Base-by-base conservation (phyloP, 1,140 invertebrate genomes). In the Branchinecta lynchi region DNA sequence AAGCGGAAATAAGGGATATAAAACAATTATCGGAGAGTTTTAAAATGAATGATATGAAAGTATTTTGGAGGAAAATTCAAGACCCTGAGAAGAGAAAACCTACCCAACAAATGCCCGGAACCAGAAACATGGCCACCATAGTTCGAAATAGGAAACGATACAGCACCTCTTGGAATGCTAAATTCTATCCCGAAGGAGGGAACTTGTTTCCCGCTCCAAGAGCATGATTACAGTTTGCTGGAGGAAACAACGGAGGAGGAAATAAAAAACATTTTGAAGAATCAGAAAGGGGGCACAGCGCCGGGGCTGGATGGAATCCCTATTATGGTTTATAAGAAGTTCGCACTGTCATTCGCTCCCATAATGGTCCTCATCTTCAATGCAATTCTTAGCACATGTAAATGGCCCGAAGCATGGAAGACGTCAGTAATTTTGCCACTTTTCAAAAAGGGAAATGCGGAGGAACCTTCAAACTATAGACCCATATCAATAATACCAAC, bases 331-430 rank as follows among this genome's bases (percentile, higher is more conserved):
- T 60, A 60, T 60, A 60, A 60, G 51, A 60, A 60, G 51, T 60
- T 60, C 51, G 51, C 51, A 60, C 51, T 60, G 51, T 60, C 51
- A 60, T 60, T 60, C 51, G 12, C 6, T 60, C 51, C 51, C 51
- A 60, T 60, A 60, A 60, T 60, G 51, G 51, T 60, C 51, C 51
- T 60, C 51, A 60, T 60, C 51, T 60, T 60, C 51, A 60, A 60
- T 60, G 17, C 51, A 60, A 60, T 20, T 60, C 51, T 60, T 60
- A 60, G 51, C 51, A 60, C 51, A 60, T 60, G 51, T 60, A 60
- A 60, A 60, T 60, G 17, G 51, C 51, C 51, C 51, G 51, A 60
- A 60, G 51, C 51, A 60, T 60, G 51, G 51, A 20, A 60, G 51
- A 60, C 51, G 51, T 60, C 51, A 20, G 51, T 60, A 60, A 60